A percentile compares a stretch with the other conserved stretches of the same genome.
Conservation (phyloP, 2,797 vertebrate species). For the Aeoliscus strigatus region DNA sequence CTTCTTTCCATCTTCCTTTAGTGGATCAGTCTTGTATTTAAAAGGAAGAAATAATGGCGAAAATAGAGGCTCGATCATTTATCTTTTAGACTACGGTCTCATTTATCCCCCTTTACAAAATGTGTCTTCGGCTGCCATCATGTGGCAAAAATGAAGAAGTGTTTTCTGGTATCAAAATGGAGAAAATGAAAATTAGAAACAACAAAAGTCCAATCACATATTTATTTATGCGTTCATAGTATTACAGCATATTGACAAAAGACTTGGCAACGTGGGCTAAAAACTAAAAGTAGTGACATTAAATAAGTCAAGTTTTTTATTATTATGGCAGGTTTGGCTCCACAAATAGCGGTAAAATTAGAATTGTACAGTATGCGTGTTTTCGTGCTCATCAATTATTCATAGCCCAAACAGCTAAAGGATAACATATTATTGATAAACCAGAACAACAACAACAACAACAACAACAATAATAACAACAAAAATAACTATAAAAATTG, state of each 20-base stretch:
- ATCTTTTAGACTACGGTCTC: no score
- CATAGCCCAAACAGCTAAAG: constrained; percentile 35
- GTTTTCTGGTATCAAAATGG: neutral
- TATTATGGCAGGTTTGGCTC: constrained; percentile 18
- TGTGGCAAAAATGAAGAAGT: constrained; percentile 14
- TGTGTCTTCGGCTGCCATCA: constrained; percentile 30
- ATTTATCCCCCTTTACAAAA: no score
- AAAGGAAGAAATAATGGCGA: no score
- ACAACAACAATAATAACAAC: constrained; percentile 28
- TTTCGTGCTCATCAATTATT: constrained; percentile 24
- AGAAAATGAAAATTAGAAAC: no score
- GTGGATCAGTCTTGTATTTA: no score
- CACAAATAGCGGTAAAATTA: constrained; percentile 29
- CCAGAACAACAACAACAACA: no score
- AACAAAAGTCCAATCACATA: constrained; percentile 46
- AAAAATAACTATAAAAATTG: constrained; percentile 41
- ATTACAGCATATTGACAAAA: constrained; percentile 62
- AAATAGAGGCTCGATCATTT: no score
- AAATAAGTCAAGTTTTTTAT: constrained; percentile 30
- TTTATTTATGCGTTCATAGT: constrained; percentile 73
- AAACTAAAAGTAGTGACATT: constrained; percentile 49
- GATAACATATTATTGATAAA: constrained; percentile 58
- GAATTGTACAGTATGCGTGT: constrained; percentile 17
- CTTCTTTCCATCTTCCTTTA: no score
- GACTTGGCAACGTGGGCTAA: constrained; percentile 35